These are phyloP conservation scores for Luehdorfia chinensis DNA, from an alignment of 1,140 invertebrate species.

Conservation along the genomic window DNA sequence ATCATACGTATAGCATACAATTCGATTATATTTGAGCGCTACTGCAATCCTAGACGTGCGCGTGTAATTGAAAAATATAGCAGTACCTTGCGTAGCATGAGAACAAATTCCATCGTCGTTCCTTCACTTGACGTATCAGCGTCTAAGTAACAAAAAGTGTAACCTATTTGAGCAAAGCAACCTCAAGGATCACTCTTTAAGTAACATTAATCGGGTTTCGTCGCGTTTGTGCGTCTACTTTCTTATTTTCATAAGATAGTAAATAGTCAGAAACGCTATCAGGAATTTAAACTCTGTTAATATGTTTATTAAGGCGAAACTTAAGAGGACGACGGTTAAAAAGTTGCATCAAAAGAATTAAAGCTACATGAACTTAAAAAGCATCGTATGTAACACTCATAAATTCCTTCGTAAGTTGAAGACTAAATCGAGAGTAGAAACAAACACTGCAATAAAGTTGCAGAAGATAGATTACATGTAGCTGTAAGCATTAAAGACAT, in stretches of 20 bases:
- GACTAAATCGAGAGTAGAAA: too few relatives aligned
- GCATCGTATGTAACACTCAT: slow-evolving; percentile 17
- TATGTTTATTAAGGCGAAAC: neutral
- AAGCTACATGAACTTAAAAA: slow-evolving; percentile 20
- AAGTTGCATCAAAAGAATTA: slow-evolving; percentile 22
- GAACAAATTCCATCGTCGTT: slow-evolving; percentile 35
- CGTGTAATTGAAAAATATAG: slow-evolving; percentile 26
- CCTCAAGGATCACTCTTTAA: slow-evolving; percentile 59
- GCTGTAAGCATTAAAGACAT: too few relatives aligned
- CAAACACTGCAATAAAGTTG: too few relatives aligned
- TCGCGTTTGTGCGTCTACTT: slow-evolving; percentile 21
- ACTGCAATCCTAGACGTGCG: too few relatives aligned
- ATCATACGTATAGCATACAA: too few relatives aligned
- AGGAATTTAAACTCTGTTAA: neutral
- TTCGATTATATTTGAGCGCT: too few relatives aligned
- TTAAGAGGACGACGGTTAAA: neutral
- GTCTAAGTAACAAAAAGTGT: slow-evolving; percentile 72
- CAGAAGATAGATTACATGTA: too few relatives aligned
- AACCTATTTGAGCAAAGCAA: slow-evolving; percentile 50
- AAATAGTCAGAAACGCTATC: neutral
- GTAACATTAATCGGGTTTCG: slow-evolving; percentile 72
- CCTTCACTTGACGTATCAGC: slow-evolving; percentile 50
- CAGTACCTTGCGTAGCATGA: slow-evolving; percentile 19
- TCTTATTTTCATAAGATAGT: slow-evolving; percentile 13
- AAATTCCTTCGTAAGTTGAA: slow-evolving; percentile 16